These are phyloP conservation scores for Neria commutata DNA, from an alignment of 2,888 invertebrate species.

Conservation along the genomic window DNA sequence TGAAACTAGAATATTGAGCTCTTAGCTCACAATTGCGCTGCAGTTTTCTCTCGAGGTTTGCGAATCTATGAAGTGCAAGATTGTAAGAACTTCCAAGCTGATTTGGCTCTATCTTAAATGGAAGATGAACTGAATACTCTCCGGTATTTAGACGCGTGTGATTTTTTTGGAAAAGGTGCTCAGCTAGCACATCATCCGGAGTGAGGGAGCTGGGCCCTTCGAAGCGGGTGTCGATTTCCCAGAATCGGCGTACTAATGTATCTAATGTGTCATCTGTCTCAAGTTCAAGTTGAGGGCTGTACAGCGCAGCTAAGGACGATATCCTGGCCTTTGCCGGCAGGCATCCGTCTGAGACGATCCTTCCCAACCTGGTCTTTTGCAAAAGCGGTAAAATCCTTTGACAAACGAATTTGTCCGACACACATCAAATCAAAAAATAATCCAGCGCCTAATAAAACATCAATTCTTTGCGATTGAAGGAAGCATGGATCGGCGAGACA, in stretches of 20 bases:
- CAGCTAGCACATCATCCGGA: background rate
- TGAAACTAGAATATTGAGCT: background rate
- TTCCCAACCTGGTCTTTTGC: slow-evolving; percentile 13
- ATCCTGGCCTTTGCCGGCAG: background rate
- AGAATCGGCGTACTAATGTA: background rate
- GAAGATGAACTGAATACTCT: background rate
- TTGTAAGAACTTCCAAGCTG: background rate
- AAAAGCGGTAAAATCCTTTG: slow-evolving; percentile 5
- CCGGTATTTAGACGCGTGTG: background rate
- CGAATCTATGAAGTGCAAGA: background rate
- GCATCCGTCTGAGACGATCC: slow-evolving; percentile 13
- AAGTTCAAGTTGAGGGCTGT: background rate
- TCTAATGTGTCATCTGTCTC: background rate
- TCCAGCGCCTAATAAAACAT: background rate
- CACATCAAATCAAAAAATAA: slow-evolving; percentile 16
- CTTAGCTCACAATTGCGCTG: background rate
- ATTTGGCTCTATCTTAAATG: background rate
- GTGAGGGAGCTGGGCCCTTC: background rate
- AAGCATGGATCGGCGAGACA: slow-evolving; percentile 16
- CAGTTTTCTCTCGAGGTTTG: background rate
- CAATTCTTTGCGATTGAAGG: slow-evolving; percentile 2
- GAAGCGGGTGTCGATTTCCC: background rate
- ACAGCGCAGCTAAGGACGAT: background rate
- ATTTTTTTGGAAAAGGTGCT: background rate
- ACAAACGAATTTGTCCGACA: slow-evolving; percentile 16